Evolutionary conservation across 2,113 vertebrate species (phyloP).

Genomic region (Azemiops feae): DNA sequence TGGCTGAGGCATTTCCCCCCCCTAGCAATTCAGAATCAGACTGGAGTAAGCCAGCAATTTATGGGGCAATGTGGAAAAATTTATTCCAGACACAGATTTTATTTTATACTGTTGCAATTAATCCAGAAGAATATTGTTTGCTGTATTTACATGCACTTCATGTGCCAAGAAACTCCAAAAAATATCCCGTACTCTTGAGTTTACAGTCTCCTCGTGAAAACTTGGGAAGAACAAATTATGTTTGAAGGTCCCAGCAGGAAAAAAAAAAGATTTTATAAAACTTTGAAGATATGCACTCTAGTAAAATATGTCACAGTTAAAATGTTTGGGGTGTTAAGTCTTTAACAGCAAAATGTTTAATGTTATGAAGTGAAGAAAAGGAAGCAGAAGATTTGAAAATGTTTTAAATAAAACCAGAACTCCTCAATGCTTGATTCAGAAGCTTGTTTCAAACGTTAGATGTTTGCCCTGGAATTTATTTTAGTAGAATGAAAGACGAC

Average conservation of each 20-base stretch:
- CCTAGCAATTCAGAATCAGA: slow-evolving; percentile 70
- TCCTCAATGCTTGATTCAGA: neutral
- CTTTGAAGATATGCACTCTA: neutral
- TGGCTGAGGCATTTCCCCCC: slow-evolving; percentile 64
- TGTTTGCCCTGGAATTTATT: neutral
- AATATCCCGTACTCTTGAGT: neutral
- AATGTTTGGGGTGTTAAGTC: neutral
- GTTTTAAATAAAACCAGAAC: neutral
- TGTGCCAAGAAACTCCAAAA: neutral
- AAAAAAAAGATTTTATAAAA: neutral
- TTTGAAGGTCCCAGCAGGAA: slow-evolving; percentile 26
- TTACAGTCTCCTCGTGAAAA: neutral
- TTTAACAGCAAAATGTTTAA: neutral
- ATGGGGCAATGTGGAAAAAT: slow-evolving; percentile 60
- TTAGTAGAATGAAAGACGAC: neutral
- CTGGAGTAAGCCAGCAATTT: slow-evolving; percentile 73
- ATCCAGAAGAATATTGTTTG: slow-evolving; percentile 22
- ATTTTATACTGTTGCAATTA: slow-evolving; percentile 47
- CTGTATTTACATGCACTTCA: slow-evolving; percentile 4
- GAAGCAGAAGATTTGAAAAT: neutral
- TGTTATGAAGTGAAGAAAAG: neutral
- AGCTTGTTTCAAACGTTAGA: neutral
- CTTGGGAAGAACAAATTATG: slow-evolving; percentile 40
- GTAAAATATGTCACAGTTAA: neutral
- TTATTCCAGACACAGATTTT: slow-evolving; percentile 59